A percentile compares a stretch with the other conserved stretches of the same genome.
Conservation (phyloP, 2,113 vertebrate genomes). For the Proteles cristata region DNA sequence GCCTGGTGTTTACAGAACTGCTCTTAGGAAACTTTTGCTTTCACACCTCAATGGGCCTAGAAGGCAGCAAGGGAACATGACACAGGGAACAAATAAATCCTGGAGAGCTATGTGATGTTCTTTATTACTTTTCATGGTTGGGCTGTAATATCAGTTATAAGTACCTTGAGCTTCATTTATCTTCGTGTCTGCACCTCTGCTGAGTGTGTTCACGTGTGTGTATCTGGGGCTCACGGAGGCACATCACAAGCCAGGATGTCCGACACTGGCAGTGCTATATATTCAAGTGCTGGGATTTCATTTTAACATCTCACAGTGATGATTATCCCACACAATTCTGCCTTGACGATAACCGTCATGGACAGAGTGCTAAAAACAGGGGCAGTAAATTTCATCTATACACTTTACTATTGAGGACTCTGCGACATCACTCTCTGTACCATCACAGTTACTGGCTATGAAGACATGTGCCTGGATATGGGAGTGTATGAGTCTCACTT, state of each 20-base stretch:
- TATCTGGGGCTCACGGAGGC: not conserved
- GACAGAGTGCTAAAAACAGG: not conserved
- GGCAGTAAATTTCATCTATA: not conserved
- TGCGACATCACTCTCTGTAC: not conserved
- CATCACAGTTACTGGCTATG: not conserved
- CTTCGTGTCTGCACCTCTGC: not conserved
- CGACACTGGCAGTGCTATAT: not conserved
- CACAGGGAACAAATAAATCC: constrained; percentile 1
- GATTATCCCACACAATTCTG: not conserved
- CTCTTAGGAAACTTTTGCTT: constrained; percentile 29
- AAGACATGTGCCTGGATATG: not conserved
- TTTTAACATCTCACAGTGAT: not conserved
- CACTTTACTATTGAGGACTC: not conserved
- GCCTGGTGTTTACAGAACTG: not conserved
- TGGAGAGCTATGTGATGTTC: not conserved
- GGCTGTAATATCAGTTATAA: not conserved
- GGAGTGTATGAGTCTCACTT: not conserved
- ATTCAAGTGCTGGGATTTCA: not conserved
- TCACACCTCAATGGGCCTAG: not conserved
- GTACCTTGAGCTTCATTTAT: not conserved
- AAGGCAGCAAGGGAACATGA: not conserved
- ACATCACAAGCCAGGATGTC: not conserved
- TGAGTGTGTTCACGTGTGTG: not conserved
- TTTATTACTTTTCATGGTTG: not conserved
- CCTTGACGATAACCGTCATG: not conserved